Percentiles rank a stretch among this genome's conserved stretches.
phyloP scores from a whole-genome alignment of 2,888 invertebrate species.

The Chaetogeoica ovagalla region DNA sequence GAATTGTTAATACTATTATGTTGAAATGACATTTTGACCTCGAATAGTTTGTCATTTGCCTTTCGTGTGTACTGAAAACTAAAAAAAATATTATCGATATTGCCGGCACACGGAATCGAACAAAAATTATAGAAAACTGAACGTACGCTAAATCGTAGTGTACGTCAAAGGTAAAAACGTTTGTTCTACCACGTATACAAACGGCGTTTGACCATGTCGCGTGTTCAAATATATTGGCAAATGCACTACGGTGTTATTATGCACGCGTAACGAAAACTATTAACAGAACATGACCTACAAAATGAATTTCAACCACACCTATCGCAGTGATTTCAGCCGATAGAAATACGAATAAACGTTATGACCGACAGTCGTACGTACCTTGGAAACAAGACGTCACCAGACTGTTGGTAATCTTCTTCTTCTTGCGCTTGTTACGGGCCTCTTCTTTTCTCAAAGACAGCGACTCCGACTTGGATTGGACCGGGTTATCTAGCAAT shows the following conservation, averaged over 20 bases:
- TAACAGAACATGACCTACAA: constrained; percentile 33
- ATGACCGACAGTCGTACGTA: not conserved
- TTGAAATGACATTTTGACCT: too few species aligned
- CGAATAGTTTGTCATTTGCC: too few species aligned
- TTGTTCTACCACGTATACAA: too few species aligned
- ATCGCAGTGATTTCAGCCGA: too few species aligned
- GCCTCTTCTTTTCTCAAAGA: constrained; percentile 74
- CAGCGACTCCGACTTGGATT: constrained; percentile 37
- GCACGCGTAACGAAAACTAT: constrained; percentile 10
- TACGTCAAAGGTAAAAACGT: too few species aligned
- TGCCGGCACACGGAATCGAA: too few species aligned
- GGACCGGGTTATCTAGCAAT: constrained; percentile 5
- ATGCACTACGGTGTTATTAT: not conserved
- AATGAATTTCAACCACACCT: not conserved
- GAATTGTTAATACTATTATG: too few species aligned
- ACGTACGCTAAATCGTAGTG: too few species aligned
- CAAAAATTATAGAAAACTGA: too few species aligned
- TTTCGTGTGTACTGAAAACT: too few species aligned
- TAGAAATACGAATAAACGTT: too few species aligned
- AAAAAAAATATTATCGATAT: too few species aligned
- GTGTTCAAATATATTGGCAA: constrained; percentile 11
- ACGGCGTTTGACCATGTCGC: not conserved
- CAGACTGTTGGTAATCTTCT: constrained; percentile 86
- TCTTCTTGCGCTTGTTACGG: constrained; percentile 82
- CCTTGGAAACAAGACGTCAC: constrained; percentile 91